These are phyloP conservation scores for Carassius carassius DNA, from an alignment of 2,113 vertebrate genomes.

Conservation along the genomic window DNA sequence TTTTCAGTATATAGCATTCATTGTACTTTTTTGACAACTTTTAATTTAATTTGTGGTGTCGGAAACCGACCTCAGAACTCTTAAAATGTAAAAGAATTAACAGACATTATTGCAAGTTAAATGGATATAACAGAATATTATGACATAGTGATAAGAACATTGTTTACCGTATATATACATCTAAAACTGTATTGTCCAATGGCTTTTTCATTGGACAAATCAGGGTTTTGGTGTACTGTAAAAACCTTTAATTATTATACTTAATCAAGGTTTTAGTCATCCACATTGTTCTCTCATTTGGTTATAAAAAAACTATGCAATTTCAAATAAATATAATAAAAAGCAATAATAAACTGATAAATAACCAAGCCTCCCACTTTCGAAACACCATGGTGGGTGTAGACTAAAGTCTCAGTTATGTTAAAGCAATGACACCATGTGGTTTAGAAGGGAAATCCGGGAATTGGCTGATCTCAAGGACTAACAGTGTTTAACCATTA, in stretches of 20 bases:
- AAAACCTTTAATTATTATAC: background rate
- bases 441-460: slow-evolving; percentile 51
- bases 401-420: slow-evolving; percentile 20
- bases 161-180: background rate
- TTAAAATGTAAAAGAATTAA: background rate
- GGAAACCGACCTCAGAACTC: background rate
- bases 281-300: background rate
- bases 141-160: background rate
- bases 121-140: background rate
- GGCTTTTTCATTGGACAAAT: background rate
- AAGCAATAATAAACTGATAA: background rate
- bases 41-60: background rate
- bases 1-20: background rate
- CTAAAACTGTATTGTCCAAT: background rate
- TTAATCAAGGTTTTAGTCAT: background rate
- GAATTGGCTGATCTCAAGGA: slow-evolving; percentile 61
- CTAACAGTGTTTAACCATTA: slow-evolving; percentile 55
- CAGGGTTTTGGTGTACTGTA: background rate
- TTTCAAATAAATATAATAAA: background rate
- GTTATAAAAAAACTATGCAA: background rate
- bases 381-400: slow-evolving; percentile 28
- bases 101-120: background rate
- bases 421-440: slow-evolving; percentile 51
- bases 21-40: background rate
- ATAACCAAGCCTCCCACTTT: background rate